Percentiles rank a stretch among this genome's conserved stretches.
These are phyloP conservation scores for Nilaparvata lugens DNA, from an alignment of 1,140 invertebrate genomes.

Conservation along the genomic window DNA sequence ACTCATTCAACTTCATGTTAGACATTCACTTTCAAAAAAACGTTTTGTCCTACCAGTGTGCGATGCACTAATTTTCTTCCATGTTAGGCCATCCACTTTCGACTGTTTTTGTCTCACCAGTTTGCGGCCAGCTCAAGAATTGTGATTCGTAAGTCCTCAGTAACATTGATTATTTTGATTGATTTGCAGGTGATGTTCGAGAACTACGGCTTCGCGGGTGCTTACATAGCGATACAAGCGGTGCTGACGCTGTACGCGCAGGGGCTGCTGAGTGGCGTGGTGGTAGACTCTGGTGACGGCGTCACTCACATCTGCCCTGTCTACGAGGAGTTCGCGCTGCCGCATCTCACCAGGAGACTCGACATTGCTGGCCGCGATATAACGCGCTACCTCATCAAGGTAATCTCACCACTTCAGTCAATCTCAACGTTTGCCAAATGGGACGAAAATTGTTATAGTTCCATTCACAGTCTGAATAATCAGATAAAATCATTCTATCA, in stretches of 20 bases:
- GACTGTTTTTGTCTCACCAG: too few relatives aligned
- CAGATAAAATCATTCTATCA: neutral
- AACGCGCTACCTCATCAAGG: conserved; percentile 96
- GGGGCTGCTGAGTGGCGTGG: conserved; percentile 94
- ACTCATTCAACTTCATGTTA: too few relatives aligned
- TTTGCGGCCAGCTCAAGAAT: too few relatives aligned
- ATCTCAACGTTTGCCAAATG: neutral
- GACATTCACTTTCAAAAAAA: too few relatives aligned
- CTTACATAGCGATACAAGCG: conserved; percentile 96
- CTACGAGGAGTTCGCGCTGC: conserved; percentile 93
- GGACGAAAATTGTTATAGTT: conserved; percentile 1
- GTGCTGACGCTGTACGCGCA: conserved; percentile 97
- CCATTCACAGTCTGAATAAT: neutral
- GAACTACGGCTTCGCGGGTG: conserved; percentile 92
- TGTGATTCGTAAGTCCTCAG: too few relatives aligned
- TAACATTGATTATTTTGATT: too few relatives aligned
- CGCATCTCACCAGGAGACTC: conserved; percentile 87
- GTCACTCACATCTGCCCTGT: conserved; percentile 99
- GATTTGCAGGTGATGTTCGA: conserved; percentile 91
- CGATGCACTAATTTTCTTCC: too few relatives aligned
- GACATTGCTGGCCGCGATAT: conserved; percentile 98
- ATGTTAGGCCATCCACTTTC: too few relatives aligned
- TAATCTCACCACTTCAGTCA: conserved; percentile 32
- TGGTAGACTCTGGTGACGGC: conserved; percentile 97
- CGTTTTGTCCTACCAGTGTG: too few relatives aligned